These are phyloP conservation scores for Toxostoma redivivum DNA, from an alignment of 2,113 vertebrate species.

Conservation along the genomic window DNA sequence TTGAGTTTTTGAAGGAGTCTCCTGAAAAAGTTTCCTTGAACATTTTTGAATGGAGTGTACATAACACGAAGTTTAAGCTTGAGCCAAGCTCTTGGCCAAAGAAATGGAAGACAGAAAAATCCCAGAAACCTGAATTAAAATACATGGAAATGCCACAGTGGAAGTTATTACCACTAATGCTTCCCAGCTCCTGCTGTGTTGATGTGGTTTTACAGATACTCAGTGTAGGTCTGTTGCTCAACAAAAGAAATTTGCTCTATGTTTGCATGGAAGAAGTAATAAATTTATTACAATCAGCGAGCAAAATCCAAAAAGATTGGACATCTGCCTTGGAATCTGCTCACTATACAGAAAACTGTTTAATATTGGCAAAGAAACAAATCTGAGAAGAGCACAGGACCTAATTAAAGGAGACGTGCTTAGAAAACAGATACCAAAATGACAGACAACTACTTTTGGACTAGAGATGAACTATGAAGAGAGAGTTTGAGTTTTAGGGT, in stretches of 20 bases:
- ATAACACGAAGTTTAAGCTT: not conserved
- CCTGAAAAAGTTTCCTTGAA: not conserved
- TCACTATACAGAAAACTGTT: slow-evolving; percentile 35
- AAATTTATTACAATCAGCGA: slow-evolving; percentile 46
- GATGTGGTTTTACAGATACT: not conserved
- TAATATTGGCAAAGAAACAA: slow-evolving; percentile 49
- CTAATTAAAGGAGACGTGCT: slow-evolving; percentile 53
- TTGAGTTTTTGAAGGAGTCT: not conserved
- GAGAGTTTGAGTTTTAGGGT: not conserved
- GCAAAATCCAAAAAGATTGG: slow-evolving; percentile 51
- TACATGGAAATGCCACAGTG: not conserved
- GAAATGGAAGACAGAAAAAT: not conserved
- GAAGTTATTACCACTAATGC: not conserved
- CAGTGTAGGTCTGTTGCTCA: slow-evolving; percentile 13
- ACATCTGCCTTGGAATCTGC: slow-evolving; percentile 55
- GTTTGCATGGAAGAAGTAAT: slow-evolving; percentile 30
- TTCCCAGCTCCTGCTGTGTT: not conserved
- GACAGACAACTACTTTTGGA: not conserved
- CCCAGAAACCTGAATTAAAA: not conserved
- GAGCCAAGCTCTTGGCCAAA: not conserved
- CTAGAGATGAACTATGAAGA: not conserved
- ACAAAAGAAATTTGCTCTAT: slow-evolving; percentile 36
- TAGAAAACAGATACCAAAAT: slow-evolving; percentile 40
- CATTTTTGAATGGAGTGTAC: not conserved
- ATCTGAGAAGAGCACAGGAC: slow-evolving; percentile 22